Base-by-base conservation (phyloP, 2,888 invertebrate genomes). In the Sabellastarte sp. region DNA sequence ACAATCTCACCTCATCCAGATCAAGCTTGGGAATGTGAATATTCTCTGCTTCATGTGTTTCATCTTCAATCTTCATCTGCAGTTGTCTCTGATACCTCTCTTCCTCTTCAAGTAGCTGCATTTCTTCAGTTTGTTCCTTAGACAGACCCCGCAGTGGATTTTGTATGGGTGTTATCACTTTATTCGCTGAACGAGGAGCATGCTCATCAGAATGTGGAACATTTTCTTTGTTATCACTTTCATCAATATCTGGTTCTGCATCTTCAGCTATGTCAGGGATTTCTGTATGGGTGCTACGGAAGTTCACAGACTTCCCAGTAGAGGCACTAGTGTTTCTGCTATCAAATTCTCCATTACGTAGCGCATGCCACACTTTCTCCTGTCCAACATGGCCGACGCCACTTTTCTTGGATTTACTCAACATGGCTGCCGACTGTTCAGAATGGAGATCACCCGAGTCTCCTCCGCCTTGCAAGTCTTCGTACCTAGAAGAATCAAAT, bases 21-120 rank as follows among this genome's bases (percentile, higher is more conserved):
- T 65, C 61, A 10, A 65, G 50, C 32, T 61, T 41, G 20, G 65
- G 65, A 31, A 65, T 62, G n/a, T 52, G 10, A 24, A 61, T 53
- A 28, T 56, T 24, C 20, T 26, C 31, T 5, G n/a, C 50, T 24
- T 33, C 26, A 20, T 32, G 24, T 26, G n/a, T 28, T 50, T 61
- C 58, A 20, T 41, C 29, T 3, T 32, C 31, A 4, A 61, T 50
- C 26, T 62, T 29, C 26, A 53, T 3, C 32, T 62, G 58, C 32
- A 65, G 32, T 29, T 63, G 32, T 32, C 33, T 24, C 20, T 62
- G 61, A 29, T 65, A 62, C 26, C 32, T 33, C 3, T 32, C 55
- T 28, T 55, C 61, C 20, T 52, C 52, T 1, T 60, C 52, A 10
- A 41, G 41, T 20, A 41, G 41, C 41, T 20, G 41, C 41, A 41